These are phyloP conservation scores for Trachelus stipa DNA, from an alignment of 2,888 invertebrate species.

Conservation along the genomic window DNA sequence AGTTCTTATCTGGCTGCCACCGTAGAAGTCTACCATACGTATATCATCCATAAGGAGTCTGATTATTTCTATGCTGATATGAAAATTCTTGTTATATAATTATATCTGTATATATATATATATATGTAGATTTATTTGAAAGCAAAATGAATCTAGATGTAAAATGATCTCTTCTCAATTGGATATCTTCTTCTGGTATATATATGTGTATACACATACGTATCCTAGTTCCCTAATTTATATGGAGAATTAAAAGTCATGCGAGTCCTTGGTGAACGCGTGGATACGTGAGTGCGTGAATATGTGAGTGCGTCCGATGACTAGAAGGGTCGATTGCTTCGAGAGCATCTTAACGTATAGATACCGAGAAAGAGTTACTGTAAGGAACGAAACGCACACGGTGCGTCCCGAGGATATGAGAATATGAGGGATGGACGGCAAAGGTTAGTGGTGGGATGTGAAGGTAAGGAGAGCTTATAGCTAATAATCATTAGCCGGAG, in stretches of 20 bases:
- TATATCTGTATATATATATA: no score
- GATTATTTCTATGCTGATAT: neutral
- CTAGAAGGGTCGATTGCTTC: neutral
- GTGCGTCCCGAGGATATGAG: neutral
- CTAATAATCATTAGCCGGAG: slow-evolving; percentile 58
- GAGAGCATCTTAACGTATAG: neutral
- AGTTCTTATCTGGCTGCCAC: neutral
- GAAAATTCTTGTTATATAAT: neutral
- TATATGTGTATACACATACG: neutral
- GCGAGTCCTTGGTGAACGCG: neutral
- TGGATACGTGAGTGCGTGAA: neutral
- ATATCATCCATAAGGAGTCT: neutral
- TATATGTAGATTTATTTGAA: no score
- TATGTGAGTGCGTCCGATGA: neutral
- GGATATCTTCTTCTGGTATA: neutral
- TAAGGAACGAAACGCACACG: neutral
- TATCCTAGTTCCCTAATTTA: neutral
- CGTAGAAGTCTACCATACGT: neutral
- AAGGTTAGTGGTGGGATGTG: slow-evolving; percentile 32
- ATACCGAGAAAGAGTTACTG: neutral
- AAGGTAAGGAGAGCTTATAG: slow-evolving; percentile 44
- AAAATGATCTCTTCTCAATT: no score
- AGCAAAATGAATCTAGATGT: no score
- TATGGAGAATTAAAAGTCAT: neutral
- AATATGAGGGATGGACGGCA: slow-evolving; percentile 20